Percentiles rank a stretch among this genome's conserved stretches.
Conservation (phyloP, 2,113 vertebrate species). For the Pantherophis guttatus region DNA sequence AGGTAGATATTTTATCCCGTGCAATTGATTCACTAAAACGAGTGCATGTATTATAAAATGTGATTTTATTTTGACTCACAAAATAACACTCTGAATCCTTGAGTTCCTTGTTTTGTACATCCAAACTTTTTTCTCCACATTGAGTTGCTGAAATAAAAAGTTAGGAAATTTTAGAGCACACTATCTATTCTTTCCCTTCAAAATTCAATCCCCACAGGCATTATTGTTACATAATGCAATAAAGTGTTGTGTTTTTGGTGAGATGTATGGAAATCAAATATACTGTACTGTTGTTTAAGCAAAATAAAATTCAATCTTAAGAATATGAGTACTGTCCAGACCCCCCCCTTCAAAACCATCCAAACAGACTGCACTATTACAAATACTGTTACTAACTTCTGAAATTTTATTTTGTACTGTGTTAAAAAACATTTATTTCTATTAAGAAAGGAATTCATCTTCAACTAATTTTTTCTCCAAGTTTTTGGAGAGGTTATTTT, state of each 20-base stretch:
- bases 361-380: neutral
- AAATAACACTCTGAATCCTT: neutral
- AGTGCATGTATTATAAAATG: neutral
- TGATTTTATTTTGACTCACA: neutral
- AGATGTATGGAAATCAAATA: neutral
- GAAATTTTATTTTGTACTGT: neutral
- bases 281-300: neutral
- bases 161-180: neutral
- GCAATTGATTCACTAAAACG: neutral
- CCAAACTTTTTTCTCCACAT: neutral
- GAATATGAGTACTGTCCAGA: neutral
- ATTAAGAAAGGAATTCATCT: neutral
- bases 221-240: neutral
- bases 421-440: neutral
- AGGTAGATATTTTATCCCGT: neutral
- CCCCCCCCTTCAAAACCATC: neutral
- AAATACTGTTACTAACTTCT: neutral
- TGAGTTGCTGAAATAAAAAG: neutral
- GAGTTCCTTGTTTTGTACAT: neutral
- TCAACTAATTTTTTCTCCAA: neutral
- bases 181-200: neutral
- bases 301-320: neutral
- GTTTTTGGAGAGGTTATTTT: neutral
- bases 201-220: neutral
- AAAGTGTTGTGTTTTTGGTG: neutral